Percentiles rank a stretch among this genome's conserved stretches.
These are phyloP conservation scores for Cynaeus angustus DNA, from an alignment of 2,888 invertebrate genomes.

Conservation along the genomic window DNA sequence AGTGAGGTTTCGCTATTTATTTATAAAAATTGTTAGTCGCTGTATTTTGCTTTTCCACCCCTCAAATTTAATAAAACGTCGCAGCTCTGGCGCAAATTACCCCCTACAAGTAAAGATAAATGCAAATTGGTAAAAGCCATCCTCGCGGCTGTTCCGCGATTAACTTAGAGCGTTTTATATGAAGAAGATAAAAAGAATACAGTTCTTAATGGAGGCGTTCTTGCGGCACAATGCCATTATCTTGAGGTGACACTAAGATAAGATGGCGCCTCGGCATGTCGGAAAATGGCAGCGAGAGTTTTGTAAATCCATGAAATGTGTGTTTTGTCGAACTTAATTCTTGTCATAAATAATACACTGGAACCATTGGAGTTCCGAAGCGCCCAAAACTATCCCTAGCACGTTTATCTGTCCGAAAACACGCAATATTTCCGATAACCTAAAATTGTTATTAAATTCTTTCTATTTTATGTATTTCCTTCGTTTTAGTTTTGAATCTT, in stretches of 20 bases:
- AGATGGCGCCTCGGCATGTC: background rate
- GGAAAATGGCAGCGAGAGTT: background rate
- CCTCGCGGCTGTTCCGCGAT: background rate
- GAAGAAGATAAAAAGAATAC: constrained; percentile 25
- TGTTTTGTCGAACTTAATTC: constrained; percentile 8
- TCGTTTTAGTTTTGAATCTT: no score
- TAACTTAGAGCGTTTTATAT: constrained; percentile 24
- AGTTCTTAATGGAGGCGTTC: constrained; percentile 15
- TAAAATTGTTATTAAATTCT: no score
- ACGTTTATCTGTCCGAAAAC: constrained; percentile 12
- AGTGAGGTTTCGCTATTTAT: no score
- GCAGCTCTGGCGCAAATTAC: background rate
- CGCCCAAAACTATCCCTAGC: background rate
- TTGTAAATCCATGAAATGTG: constrained; percentile 1
- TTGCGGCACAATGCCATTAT: constrained; percentile 12
- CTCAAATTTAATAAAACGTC: no score
- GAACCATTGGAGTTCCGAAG: background rate
- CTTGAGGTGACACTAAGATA: background rate
- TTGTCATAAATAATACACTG: constrained; percentile 8
- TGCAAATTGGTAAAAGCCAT: constrained; percentile 17
- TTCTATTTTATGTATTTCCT: no score
- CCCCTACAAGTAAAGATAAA: constrained; percentile 11
- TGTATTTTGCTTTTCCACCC: no score
- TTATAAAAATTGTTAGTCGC: no score
- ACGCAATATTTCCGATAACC: constrained; percentile 15